Evolutionary conservation across 2,797 vertebrate genomes (phyloP).

Genomic region (Pampus argenteus): DNA sequence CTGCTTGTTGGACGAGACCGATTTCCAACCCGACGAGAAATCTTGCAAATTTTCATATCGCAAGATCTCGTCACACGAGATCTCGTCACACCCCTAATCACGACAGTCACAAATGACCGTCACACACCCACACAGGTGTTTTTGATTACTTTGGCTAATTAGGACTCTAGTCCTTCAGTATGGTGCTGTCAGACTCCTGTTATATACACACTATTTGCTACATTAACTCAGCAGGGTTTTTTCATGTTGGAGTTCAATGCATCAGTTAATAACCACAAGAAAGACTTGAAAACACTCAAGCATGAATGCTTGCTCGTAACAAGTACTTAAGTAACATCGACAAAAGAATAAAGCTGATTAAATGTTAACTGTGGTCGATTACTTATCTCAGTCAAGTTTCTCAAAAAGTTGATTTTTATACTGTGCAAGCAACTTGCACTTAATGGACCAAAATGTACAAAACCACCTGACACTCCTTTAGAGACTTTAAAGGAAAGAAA

Average conservation of each 20-base stretch:
- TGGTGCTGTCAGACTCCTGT: no score
- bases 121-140: no score
- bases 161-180: no score
- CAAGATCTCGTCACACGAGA: no score
- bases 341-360: constrained; percentile 38
- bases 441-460: constrained; percentile 35
- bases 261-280: constrained; percentile 2
- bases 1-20: no score
- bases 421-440: constrained; percentile 28
- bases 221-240: neutral
- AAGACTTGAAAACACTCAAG: neutral
- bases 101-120: no score
- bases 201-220: neutral
- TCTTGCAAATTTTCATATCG: no score
- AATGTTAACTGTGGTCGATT: constrained; percentile 52
- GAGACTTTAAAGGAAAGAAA: neutral
- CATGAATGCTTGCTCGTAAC: neutral
- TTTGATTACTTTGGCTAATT: no score
- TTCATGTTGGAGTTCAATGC: constrained; percentile 1
- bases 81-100: no score
- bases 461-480: constrained; percentile 23
- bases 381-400: constrained; percentile 25
- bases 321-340: constrained; percentile 11
- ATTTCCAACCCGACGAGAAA: no score
- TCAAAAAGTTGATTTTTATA: constrained; percentile 17